Evolutionary conservation across 2,797 vertebrate species (phyloP), one percentile per base, ranked within the genome.

Genomic region (Todus mexicanus): DNA sequence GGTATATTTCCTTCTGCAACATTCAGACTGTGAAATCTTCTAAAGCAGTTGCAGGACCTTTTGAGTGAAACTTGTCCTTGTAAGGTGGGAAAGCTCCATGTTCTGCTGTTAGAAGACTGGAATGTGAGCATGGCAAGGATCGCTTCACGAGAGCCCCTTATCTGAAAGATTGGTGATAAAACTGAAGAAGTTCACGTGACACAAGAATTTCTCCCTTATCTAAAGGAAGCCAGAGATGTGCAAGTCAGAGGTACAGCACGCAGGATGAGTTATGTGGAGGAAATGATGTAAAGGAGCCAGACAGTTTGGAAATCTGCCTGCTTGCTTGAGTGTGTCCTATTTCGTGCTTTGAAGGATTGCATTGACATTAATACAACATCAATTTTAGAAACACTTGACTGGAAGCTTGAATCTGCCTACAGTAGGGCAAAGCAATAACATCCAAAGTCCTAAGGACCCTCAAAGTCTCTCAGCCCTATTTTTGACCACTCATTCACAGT

Each of bases 171-270:
- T 64, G 70, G 35, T 0, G 70, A 96, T 97, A 95, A 91, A 78
- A 64, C 10, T 75, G 64, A 77, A 93, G 90, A 60, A 71, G 79
- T 71, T 83, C 59, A 43, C 5, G 9, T 94, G 91, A 82, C 43
- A 61, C 10, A 17, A 93, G 87, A 91, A 94, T 96, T 95, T 94
- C 47, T 80, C 71, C 45, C 84, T 95, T 95, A 94, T 95, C 93
- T 90, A 54, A 91, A 86, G 87, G 69, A 96, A 96, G 77, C 31
- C 2, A 2, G 83, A 90, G 90, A 93, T 93, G 60, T 72, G 53
- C 79, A 79, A 92, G 71, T 60, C 92, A 91, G 82, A 84, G 66
- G 84, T 88, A 84, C 42, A 60, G 76, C 66, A 78, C 4, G 37
- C 69, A 71, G 59, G 84, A 89, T 84, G 94, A 96, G 75, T 95